A percentile compares a stretch with the other conserved stretches of the same genome.
Conservation (phyloP, 2,797 vertebrate species). For the Tokudaia tokunoshimensis region DNA sequence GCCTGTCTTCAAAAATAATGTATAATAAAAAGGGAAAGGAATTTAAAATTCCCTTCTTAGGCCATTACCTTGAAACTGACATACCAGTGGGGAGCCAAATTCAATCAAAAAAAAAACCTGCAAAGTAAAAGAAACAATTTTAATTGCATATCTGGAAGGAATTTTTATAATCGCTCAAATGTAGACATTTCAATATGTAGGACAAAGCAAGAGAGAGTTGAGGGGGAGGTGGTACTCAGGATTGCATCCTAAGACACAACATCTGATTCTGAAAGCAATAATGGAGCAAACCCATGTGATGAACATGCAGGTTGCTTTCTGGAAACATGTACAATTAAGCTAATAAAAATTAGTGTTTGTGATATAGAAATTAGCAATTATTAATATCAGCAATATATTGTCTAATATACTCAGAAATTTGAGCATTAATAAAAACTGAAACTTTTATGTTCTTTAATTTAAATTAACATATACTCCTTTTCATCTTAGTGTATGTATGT, state of each 20-base stretch:
- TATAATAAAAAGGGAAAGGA: background rate
- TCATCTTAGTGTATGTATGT: background rate
- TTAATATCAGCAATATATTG: background rate
- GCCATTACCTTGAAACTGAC: background rate
- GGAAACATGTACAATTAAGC: rapidly evolving
- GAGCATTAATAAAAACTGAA: background rate
- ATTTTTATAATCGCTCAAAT: background rate
- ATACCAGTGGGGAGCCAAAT: background rate
- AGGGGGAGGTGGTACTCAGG: rapidly evolving
- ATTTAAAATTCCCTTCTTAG: background rate
- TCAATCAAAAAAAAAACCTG: background rate
- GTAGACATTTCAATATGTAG: background rate
- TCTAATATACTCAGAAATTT: background rate
- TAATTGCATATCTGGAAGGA: background rate
- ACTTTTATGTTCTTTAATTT: background rate
- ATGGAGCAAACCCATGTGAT: rapidly evolving
- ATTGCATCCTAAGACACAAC: background rate
- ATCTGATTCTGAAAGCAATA: background rate
- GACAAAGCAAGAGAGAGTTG: background rate
- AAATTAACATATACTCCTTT: background rate
- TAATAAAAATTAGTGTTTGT: background rate
- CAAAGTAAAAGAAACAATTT: background rate
- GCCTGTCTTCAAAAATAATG: background rate
- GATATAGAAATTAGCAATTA: background rate
- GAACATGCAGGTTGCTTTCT: background rate